phyloP scores from a whole-genome alignment of 1,140 invertebrate genomes.

The Drosophila auraria region DNA sequence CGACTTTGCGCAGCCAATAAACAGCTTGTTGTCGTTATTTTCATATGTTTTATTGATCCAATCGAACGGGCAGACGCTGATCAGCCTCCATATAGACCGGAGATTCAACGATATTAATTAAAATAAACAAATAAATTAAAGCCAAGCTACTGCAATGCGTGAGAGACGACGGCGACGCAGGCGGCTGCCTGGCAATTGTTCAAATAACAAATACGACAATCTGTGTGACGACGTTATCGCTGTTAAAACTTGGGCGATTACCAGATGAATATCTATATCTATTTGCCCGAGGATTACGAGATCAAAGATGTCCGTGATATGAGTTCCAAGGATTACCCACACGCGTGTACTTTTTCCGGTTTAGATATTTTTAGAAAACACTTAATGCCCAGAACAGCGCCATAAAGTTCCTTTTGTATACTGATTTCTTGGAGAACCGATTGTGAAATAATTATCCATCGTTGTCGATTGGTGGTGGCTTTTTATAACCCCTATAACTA shows the following conservation, averaged over 20 bases:
- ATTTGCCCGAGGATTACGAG: conserved; percentile 24
- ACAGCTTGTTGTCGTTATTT: background rate
- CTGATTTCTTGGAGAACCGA: conserved; percentile 42
- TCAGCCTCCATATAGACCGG: conserved; percentile 6
- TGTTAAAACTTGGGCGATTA: conserved; percentile 22
- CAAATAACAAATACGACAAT: conserved; percentile 65
- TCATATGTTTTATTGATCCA: conserved; percentile 29
- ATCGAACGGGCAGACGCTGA: conserved; percentile 9
- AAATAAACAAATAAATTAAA: conserved; percentile 45
- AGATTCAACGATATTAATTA: conserved; percentile 17
- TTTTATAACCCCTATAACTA: conserved; percentile 30
- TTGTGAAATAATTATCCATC: conserved; percentile 24
- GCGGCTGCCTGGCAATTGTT: conserved; percentile 44
- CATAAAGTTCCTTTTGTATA: conserved; percentile 4
- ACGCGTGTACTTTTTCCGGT: background rate
- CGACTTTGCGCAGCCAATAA: conserved; percentile 3
- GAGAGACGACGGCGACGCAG: conserved; percentile 11
- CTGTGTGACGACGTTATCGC: conserved; percentile 52
- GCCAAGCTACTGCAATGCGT: conserved; percentile 73
- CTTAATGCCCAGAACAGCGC: background rate
- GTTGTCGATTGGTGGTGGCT: conserved; percentile 15
- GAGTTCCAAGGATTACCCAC: conserved; percentile 20
- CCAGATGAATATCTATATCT: conserved; percentile 31
- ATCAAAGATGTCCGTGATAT: conserved; percentile 34
- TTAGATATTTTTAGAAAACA: conserved; percentile 15